Base-by-base conservation (phyloP, 2,888 invertebrate species). In the Lithosia quadra region DNA sequence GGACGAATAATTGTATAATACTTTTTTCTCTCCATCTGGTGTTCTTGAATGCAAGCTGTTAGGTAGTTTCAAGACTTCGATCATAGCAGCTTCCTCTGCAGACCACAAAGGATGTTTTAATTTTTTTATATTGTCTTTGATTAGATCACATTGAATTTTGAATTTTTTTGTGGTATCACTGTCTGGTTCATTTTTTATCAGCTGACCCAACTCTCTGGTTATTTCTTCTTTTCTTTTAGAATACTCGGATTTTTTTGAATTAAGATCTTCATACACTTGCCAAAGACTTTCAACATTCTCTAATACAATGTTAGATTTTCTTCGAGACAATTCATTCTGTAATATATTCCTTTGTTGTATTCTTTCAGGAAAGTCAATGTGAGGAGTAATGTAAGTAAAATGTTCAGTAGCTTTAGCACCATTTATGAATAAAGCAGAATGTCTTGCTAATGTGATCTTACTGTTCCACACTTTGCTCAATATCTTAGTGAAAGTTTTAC, bases 11-110 rank as follows among this genome's bases (percentile, higher is more conserved):
- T 72, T 85, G 76, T 82, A 91, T 67, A 92, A 78, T 88, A 88
- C 84, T 88, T 86, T 76, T 59, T 87, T 87, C 61, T 92, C 86
- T 24, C 57, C 67, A 65, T 89, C 81, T 0, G 97, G 97, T 22
- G 97, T 97, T 61, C 91, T 92, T 0, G 91, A 73, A 87, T 98
- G 97, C 72, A 98, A 83, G 62, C 86, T 81, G 86, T 98, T 98
- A 0, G 98, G 98, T 66, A 98, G 85, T 81, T 95, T 95, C 65
- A 98, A 90, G 70, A 96, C 95, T 81, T 96, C 95, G 39, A 96
- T 85, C 60, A 97, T 94, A 11, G 97, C 96, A 64, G 95, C 95
- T 86, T 97, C 97, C 87, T 98, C 97, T 9, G 98, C 92, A n/a
- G 96, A 96, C 95, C 97, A 97, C n/a, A 96, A 88, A 58, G 95